Conservation (phyloP, 2,113 vertebrate species). For the Mobula hypostoma region DNA sequence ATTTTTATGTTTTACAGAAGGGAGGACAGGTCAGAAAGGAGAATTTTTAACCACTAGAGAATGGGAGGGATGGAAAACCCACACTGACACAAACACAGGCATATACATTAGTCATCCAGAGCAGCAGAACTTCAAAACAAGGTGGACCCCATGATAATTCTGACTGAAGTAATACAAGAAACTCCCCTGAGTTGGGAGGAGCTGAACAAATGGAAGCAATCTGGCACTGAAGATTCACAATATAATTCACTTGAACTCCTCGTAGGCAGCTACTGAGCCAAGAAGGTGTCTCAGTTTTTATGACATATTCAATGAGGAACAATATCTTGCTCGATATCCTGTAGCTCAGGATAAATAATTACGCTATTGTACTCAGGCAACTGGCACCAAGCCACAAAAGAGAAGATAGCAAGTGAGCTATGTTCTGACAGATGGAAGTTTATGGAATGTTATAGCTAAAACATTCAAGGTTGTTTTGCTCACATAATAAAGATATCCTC, state of each 20-base stretch:
- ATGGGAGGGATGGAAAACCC: not conserved
- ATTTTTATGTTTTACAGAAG: not conserved
- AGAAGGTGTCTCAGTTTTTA: not conserved
- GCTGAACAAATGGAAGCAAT: not conserved
- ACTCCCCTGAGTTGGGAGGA: not conserved
- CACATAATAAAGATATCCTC: slow-evolving; percentile 18
- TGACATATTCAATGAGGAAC: not conserved
- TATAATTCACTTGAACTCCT: not conserved
- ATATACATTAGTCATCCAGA: not conserved
- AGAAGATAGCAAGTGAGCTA: not conserved
- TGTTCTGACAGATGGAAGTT: slow-evolving; percentile 12
- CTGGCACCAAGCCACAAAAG: not conserved
- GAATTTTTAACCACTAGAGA: not conserved
- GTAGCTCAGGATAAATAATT: not conserved
- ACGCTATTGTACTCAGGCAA: not conserved
- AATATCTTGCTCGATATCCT: not conserved
- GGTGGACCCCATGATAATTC: not conserved
- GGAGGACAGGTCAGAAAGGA: no score
- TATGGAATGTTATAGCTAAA: not conserved
- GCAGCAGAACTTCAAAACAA: not conserved
- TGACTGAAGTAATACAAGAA: not conserved
- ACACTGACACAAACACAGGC: no score
- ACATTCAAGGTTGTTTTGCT: not conserved
- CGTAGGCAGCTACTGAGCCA: not conserved
- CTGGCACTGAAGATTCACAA: not conserved